Conservation (phyloP, 2,113 vertebrate genomes). For the Pungitius pungitius region DNA sequence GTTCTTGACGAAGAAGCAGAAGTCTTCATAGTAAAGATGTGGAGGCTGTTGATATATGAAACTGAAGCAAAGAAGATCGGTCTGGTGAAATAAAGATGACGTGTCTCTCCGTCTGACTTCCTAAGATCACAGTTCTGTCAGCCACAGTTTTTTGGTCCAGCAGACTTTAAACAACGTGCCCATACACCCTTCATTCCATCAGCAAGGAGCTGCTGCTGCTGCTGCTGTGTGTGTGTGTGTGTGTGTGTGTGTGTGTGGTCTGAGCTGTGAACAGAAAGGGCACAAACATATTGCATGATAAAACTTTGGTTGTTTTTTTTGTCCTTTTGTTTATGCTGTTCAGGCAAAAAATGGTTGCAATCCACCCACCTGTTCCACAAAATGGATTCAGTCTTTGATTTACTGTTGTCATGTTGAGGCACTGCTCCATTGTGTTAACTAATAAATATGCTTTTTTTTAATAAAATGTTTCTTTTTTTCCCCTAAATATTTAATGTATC, state of each 20-base stretch:
- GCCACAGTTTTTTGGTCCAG: constrained; percentile 28
- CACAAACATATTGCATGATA: constrained; percentile 69
- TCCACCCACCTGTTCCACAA: constrained; percentile 44
- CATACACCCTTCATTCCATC: constrained; percentile 54
- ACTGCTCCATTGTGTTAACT: constrained; percentile 67
- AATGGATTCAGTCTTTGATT: constrained; percentile 64
- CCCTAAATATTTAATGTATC: not conserved
- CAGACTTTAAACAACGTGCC: constrained; percentile 52
- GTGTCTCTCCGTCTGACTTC: constrained; percentile 34
- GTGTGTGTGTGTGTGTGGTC: constrained; percentile 30
- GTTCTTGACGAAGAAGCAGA: constrained; percentile 99
- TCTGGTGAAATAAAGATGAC: constrained; percentile 90
- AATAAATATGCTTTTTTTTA: constrained; percentile 73
- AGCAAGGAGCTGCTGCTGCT: constrained; percentile 62
- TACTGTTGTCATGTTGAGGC: constrained; percentile 61
- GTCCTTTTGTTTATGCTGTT: constrained; percentile 32
- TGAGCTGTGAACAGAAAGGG: constrained; percentile 41
- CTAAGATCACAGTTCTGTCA: constrained; percentile 28
- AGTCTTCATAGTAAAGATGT: constrained; percentile 99
- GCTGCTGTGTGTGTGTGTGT: constrained; percentile 17
- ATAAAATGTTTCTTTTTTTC: not conserved
- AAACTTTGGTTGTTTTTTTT: constrained; percentile 55
- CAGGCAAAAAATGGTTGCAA: constrained; percentile 26
- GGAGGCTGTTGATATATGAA: constrained; percentile 98
- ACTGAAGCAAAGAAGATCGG: constrained; percentile 99